These are phyloP conservation scores for Alligator sinensis DNA, from an alignment of 2,113 vertebrate species.

Conservation along the genomic window DNA sequence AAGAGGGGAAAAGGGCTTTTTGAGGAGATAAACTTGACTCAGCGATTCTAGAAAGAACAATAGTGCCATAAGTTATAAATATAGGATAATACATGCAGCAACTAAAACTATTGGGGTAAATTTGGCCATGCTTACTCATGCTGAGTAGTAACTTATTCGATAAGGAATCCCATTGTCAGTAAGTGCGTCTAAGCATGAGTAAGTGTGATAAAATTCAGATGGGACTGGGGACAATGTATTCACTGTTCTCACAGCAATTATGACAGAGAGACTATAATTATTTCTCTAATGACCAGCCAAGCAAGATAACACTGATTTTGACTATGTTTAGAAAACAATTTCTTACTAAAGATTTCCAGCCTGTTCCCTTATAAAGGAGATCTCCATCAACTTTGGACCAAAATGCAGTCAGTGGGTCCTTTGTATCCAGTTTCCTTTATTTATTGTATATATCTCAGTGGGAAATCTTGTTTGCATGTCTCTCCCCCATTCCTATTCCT, in stretches of 20 bases:
- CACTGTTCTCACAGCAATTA: slow-evolving; percentile 45
- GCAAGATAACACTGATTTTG: slow-evolving; percentile 71
- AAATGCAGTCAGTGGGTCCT: slow-evolving; percentile 34
- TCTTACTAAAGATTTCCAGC: slow-evolving; percentile 64
- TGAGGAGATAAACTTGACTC: background rate
- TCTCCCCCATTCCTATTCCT: background rate
- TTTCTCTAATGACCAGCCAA: slow-evolving; percentile 71
- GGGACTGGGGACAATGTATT: slow-evolving; percentile 36
- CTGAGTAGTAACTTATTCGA: background rate
- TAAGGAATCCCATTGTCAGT: slow-evolving; percentile 53
- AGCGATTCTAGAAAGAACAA: background rate
- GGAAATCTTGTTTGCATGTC: slow-evolving; percentile 18
- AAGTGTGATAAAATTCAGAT: slow-evolving; percentile 32
- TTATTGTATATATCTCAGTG: slow-evolving; percentile 26
- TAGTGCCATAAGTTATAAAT: fast-evolving
- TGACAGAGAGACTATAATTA: slow-evolving; percentile 60
- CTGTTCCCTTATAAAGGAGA: slow-evolving; percentile 54
- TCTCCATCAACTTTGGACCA: slow-evolving; percentile 37
- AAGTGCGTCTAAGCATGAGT: slow-evolving; percentile 3
- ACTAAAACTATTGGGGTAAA: background rate
- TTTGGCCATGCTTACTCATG: background rate
- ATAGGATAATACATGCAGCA: background rate
- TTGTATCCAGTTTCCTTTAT: slow-evolving; percentile 4
- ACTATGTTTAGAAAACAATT: slow-evolving; percentile 73
- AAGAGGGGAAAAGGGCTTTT: background rate